These are phyloP conservation scores for Eulacestoma nigropectus DNA, from an alignment of 2,113 vertebrate genomes.

Conservation along the genomic window DNA sequence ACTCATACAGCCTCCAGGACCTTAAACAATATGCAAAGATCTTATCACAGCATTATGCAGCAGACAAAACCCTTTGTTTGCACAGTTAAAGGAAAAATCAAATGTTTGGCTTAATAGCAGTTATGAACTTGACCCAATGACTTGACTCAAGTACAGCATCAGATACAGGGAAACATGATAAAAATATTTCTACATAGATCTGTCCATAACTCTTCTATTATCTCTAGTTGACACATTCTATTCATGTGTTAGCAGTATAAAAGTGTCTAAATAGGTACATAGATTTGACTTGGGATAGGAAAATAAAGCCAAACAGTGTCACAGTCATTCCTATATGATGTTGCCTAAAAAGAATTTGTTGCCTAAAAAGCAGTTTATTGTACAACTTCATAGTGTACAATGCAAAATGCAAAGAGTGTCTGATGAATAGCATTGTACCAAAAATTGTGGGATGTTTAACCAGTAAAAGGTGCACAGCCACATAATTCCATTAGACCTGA, in stretches of 20 bases:
- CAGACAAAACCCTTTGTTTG: background rate
- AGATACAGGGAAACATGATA: background rate
- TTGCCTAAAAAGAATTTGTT: background rate
- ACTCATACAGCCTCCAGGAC: background rate
- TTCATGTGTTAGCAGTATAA: background rate
- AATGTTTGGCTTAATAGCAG: background rate
- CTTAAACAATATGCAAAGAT: background rate
- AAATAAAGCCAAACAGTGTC: background rate
- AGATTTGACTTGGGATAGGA: background rate
- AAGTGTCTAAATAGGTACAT: background rate
- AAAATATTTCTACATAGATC: background rate
- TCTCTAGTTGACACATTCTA: background rate
- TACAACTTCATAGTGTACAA: background rate
- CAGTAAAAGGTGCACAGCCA: background rate
- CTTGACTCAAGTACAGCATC: background rate
- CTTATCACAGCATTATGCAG: background rate
- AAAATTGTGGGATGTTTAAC: background rate
- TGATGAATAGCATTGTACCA: background rate
- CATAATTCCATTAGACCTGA: background rate
- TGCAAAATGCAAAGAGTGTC: background rate
- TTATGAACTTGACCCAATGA: background rate
- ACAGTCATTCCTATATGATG: background rate
- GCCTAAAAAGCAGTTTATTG: background rate
- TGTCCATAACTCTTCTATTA: background rate
- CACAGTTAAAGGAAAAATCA: background rate